Evolutionary conservation across 2,113 vertebrate genomes (phyloP).

Genomic region (Spermophilus dauricus): DNA sequence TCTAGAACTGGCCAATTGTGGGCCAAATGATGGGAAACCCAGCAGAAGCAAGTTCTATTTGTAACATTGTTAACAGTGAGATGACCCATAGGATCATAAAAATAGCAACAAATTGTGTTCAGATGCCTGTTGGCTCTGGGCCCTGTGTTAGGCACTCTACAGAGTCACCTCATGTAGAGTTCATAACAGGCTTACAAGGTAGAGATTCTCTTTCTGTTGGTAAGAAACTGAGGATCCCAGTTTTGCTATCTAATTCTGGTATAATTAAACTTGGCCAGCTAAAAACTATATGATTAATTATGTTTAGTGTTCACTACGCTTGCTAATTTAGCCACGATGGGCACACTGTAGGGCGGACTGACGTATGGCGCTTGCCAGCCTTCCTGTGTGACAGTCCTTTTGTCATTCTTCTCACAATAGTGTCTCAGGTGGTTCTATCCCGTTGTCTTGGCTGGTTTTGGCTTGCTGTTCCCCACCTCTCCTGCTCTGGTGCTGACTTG

Average conservation of each 20-base stretch:
- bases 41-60: neutral
- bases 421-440: neutral
- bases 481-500: neutral
- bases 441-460: neutral
- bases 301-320: neutral
- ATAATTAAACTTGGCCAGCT: neutral
- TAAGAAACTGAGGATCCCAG: neutral
- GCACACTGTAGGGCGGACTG: neutral
- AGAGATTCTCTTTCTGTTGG: neutral
- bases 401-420: neutral
- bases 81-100: neutral
- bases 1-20: conserved; percentile 7
- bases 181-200: neutral
- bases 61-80: neutral
- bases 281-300: neutral
- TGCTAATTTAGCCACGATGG: neutral
- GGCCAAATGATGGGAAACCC: neutral
- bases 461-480: neutral
- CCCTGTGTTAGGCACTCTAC: neutral
- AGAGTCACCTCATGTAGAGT: neutral
- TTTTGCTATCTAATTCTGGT: neutral
- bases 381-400: neutral
- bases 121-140: neutral
- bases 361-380: neutral
- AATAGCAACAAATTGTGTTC: neutral